Percentiles rank a stretch among this genome's conserved stretches.
Conservation (phyloP, 2,797 vertebrate genomes). For the Alfaro cultratus region DNA sequence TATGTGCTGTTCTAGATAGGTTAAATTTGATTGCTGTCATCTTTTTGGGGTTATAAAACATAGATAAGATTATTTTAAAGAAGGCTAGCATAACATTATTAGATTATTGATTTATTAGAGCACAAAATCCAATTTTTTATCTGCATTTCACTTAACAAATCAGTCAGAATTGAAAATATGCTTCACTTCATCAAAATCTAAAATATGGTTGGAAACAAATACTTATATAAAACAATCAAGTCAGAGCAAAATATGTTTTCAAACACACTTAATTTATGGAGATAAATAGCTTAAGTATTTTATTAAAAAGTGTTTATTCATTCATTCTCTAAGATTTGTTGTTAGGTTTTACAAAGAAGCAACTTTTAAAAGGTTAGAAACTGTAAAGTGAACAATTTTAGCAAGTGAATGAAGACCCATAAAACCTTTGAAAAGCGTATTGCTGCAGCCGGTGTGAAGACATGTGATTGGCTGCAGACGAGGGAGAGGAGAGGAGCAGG, state of each 20-base stretch:
- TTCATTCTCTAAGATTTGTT: neutral
- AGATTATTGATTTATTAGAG: neutral
- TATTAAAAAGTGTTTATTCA: neutral
- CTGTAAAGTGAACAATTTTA: neutral
- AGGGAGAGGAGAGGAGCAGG: slow-evolving; percentile 23
- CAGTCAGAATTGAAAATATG: neutral
- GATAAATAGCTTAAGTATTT: neutral
- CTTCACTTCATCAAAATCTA: neutral
- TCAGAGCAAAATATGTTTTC: neutral
- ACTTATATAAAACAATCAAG: neutral
- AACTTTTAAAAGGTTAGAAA: neutral
- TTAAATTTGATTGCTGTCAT: neutral
- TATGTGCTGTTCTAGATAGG: neutral
- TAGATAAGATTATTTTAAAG: neutral
- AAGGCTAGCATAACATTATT: neutral
- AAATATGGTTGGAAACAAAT: neutral
- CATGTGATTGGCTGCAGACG: neutral
- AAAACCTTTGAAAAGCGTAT: neutral
- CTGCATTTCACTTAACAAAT: neutral
- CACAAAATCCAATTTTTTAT: neutral
- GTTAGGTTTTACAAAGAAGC: neutral
- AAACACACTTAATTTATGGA: neutral
- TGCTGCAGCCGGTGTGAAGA: neutral
- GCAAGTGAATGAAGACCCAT: neutral
- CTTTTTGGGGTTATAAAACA: neutral